Base-by-base conservation (phyloP, 2,113 vertebrate genomes). In the Gymnorhina tibicen region DNA sequence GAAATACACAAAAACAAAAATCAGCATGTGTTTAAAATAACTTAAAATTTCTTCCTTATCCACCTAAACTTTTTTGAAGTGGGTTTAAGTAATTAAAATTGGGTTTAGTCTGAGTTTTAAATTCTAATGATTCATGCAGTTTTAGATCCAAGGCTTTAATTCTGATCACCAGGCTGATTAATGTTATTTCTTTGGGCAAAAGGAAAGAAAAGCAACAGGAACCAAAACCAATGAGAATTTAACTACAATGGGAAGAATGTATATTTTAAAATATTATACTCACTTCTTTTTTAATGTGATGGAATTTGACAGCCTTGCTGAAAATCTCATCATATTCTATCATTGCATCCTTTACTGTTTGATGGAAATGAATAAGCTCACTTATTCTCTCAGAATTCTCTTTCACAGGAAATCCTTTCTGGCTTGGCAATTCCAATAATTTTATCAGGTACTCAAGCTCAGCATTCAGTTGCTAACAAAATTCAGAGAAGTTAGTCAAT, bases 271-370 rank as follows among this genome's bases (percentile, higher is more conserved):
- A 74, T 2, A 24, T 42, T 90, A 52, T 70, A 76, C 97, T 97
- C 93, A 99, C 99, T 97, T 99, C 96, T 80, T 98, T 96, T 93
- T 97, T 98, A 68, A 98, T 95, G 75, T 97, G 97, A 91, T 99
- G 98, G 90, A 99, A 99, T 86, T 97, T 98, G 69, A 98, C 86
- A 26, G 94, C 95, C 95, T 98, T 98, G 73, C 96, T 97, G 60
- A 99, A 98, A 97, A 99, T 96, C 0, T 93, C 97, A 90, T 99
- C 97, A 4, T 98, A 98, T 87, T 98, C 95, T 49, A 64, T 96
- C 91, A 99, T 98, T 81, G 94, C 98, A 47, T 98, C 97, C 89
- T 97, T 98, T 82, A 99, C 95, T 10, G 37, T 97, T 88, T 98
- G 97, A 85, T 98, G 98, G 70, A 98, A 97, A 52, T 97, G 87